These are phyloP conservation scores for Antigone vipio DNA, from an alignment of 2,113 vertebrate genomes.

Conservation along the genomic window DNA sequence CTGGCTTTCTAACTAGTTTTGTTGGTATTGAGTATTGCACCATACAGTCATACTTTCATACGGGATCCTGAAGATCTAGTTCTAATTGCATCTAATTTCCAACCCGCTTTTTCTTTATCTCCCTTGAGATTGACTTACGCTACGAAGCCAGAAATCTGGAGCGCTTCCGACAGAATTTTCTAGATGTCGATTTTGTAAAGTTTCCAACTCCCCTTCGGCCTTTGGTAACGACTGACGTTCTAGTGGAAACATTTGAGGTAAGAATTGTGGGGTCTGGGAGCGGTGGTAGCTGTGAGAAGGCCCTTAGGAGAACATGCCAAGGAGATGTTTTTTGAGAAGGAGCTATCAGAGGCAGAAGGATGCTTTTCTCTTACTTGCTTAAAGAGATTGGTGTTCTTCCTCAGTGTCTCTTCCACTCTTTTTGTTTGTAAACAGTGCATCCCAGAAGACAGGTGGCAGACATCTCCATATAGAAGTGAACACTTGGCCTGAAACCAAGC, in stretches of 20 bases:
- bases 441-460: background rate
- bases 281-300: background rate
- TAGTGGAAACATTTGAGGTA: slow-evolving; percentile 95
- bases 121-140: slow-evolving; percentile 87
- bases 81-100: background rate
- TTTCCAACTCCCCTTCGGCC: slow-evolving; percentile 90
- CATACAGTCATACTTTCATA: background rate
- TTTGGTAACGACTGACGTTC: slow-evolving; percentile 85
- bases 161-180: slow-evolving; percentile 87
- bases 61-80: background rate
- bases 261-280: slow-evolving; percentile 1
- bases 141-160: slow-evolving; percentile 92
- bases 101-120: background rate
- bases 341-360: background rate
- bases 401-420: background rate
- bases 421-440: background rate
- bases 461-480: background rate
- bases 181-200: slow-evolving; percentile 82
- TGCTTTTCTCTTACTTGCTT: background rate
- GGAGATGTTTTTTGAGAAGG: background rate
- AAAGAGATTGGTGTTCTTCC: background rate
- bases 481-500: background rate
- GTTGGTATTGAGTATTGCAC: background rate
- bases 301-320: background rate
- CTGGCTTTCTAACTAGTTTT: background rate